Evolutionary conservation across 2,888 invertebrate genomes (phyloP).

Genomic region (Nezara viridula): DNA sequence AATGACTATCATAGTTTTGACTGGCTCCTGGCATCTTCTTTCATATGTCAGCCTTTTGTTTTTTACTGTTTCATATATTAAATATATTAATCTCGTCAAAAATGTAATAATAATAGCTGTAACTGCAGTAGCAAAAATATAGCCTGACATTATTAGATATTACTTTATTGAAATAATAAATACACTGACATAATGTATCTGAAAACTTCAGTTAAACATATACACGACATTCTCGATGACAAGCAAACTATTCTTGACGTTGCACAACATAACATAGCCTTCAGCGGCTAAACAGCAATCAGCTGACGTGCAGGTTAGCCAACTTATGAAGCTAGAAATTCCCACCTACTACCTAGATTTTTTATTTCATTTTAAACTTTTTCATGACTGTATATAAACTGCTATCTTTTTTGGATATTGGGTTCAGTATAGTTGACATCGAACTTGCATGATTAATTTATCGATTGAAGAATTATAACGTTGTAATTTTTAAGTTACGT

Average conservation of each 20-base stretch:
- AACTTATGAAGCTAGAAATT: background rate
- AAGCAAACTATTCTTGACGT: background rate
- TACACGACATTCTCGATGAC: background rate
- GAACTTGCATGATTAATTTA: too few relatives aligned
- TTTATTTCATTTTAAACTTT: background rate
- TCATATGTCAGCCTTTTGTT: slow-evolving; percentile 51
- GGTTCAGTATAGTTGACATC: too few relatives aligned
- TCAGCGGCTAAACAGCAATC: slow-evolving; percentile 22
- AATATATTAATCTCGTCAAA: background rate
- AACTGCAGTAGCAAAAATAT: background rate
- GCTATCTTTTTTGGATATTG: too few relatives aligned
- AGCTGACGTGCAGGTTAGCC: slow-evolving; percentile 31
- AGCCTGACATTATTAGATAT: slow-evolving; percentile 7
- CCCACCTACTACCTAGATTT: background rate
- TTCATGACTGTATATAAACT: background rate
- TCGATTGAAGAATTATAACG: too few relatives aligned
- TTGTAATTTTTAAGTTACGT: too few relatives aligned
- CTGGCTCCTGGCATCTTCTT: slow-evolving; percentile 51
- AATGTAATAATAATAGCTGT: slow-evolving; percentile 9
- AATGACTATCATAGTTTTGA: slow-evolving; percentile 75
- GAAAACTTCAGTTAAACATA: background rate
- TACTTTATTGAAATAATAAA: slow-evolving; percentile 10
- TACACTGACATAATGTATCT: background rate
- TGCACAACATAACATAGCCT: slow-evolving; percentile 32
- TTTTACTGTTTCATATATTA: slow-evolving; percentile 53